Percentiles rank a stretch among this genome's conserved stretches.
Conservation (phyloP, 1,140 invertebrate species). For the Tenebrio molitor region DNA sequence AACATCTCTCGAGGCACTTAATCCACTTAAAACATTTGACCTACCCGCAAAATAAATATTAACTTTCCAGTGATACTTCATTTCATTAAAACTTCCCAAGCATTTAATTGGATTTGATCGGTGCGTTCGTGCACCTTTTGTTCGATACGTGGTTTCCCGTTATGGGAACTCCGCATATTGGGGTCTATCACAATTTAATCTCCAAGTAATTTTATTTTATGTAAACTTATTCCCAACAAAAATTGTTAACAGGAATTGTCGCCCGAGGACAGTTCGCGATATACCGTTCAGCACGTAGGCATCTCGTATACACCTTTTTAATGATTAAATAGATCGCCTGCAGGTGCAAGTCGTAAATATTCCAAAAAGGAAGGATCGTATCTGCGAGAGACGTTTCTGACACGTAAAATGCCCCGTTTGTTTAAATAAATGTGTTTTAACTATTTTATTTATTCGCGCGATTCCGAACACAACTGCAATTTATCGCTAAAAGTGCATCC, state of each 20-base stretch:
- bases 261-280: not conserved
- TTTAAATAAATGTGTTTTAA: no score
- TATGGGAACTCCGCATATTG: no score
- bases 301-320: slow-evolving; percentile 39
- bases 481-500: no score
- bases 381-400: slow-evolving; percentile 13
- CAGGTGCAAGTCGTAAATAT: slow-evolving; percentile 32
- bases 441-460: no score
- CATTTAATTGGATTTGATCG: slow-evolving; percentile 9
- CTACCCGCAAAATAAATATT: not conserved
- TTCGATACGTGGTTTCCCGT: not conserved
- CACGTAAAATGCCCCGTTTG: not conserved
- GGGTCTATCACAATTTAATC: slow-evolving; percentile 8
- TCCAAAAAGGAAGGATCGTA: slow-evolving; percentile 2
- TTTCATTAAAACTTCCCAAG: not conserved
- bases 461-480: no score
- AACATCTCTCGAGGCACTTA: not conserved
- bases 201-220: not conserved
- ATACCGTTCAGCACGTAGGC: slow-evolving; percentile 4
- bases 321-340: slow-evolving; percentile 34
- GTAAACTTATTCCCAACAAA: slow-evolving; percentile 9
- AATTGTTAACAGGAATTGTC: slow-evolving; percentile 24
- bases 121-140: not conserved
- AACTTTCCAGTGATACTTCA: not conserved
- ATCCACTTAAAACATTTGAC: not conserved